These are phyloP conservation scores for Pseudomyrmex sp. DNA, from an alignment of 1,140 invertebrate genomes.

Conservation along the genomic window DNA sequence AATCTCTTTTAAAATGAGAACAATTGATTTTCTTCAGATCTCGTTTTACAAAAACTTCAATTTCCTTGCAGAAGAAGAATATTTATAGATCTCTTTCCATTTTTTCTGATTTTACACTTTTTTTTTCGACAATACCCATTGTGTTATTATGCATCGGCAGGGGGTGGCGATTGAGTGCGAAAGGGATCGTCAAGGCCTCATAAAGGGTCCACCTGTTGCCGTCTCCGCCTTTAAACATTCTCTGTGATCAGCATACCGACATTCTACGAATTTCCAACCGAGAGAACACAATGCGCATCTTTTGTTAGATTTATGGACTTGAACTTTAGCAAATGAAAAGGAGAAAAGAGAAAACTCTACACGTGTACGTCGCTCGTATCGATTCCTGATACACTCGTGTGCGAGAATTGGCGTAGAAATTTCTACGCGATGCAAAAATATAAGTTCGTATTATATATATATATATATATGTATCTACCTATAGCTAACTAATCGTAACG, in stretches of 20 bases:
- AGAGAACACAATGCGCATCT: background rate
- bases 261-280: slow-evolving; percentile 30
- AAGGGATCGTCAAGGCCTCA: slow-evolving; percentile 70
- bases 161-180: slow-evolving; percentile 35
- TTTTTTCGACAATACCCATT: too few relatives aligned
- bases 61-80: too few relatives aligned
- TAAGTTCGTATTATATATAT: slow-evolving; percentile 15
- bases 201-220: slow-evolving; percentile 82
- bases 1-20: too few relatives aligned
- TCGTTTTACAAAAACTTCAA: too few relatives aligned
- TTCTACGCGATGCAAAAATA: slow-evolving; percentile 42
- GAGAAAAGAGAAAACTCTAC: background rate
- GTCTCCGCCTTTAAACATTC: slow-evolving; percentile 51
- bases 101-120: too few relatives aligned
- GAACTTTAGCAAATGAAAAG: slow-evolving; percentile 2
- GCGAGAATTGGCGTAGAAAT: slow-evolving; percentile 45
- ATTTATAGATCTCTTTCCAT: too few relatives aligned
- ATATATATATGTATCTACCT: too few relatives aligned
- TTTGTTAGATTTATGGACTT: background rate
- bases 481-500: background rate
- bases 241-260: slow-evolving; percentile 47
- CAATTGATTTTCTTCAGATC: too few relatives aligned
- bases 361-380: background rate
- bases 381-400: slow-evolving; percentile 20
- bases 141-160: too few relatives aligned